phyloP scores from a whole-genome alignment of 37 sponge, comb jelly and placozoan genomes.

The Aphrocallistes beatrix region DNA sequence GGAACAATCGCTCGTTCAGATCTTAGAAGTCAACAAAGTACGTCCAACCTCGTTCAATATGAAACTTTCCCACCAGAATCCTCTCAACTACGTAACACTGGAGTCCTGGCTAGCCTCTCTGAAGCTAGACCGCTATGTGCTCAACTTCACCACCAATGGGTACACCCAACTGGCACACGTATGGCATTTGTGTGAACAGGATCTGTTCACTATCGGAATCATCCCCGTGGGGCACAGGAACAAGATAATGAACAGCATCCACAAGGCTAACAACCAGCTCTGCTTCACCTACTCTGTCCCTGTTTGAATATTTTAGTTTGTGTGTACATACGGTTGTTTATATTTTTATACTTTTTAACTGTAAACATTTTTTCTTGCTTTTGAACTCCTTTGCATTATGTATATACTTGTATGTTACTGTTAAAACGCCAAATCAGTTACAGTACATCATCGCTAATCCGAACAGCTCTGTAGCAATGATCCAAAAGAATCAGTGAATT shows the following conservation, averaged over 20 bases:
- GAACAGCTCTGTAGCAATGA: no score
- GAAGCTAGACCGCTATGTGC: neutral
- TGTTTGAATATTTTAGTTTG: neutral
- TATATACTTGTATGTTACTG: neutral
- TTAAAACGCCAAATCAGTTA: no score
- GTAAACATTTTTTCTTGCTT: no score
- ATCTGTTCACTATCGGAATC: neutral
- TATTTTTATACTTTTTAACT: no score
- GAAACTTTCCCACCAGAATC: neutral
- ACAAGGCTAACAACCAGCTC: neutral
- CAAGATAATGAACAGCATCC: slow-evolving; percentile 1
- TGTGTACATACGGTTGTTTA: no score
- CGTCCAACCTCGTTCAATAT: neutral
- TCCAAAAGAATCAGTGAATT: no score
- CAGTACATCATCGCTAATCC: no score
- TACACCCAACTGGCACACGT: neutral
- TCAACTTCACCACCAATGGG: neutral
- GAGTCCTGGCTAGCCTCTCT: neutral
- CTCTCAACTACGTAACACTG: neutral
- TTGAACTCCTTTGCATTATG: no score
- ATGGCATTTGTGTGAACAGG: neutral
- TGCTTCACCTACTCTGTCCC: slow-evolving; percentile 16
- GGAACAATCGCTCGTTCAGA: neutral
- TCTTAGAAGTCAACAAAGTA: neutral
- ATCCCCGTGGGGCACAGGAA: slow-evolving; percentile 1